Percentiles rank a stretch among this genome's conserved stretches.
phyloP scores from a whole-genome alignment of 2,113 vertebrate genomes.

The Dasyornis broadbenti region DNA sequence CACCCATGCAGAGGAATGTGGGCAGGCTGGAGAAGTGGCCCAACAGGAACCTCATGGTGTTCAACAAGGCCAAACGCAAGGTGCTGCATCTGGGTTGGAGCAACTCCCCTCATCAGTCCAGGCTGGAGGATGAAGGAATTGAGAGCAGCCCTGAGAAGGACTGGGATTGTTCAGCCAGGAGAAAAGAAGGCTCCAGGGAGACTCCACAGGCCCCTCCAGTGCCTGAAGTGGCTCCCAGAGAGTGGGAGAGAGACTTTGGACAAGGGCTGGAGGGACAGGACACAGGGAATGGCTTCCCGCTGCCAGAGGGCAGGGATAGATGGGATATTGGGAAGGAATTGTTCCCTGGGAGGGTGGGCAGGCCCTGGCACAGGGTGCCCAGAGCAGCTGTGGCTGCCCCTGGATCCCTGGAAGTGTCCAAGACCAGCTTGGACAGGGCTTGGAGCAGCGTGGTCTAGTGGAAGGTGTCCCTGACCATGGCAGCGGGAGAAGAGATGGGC shows the following conservation, averaged over 20 bases:
- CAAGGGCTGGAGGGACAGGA: neutral
- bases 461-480: fast-evolving
- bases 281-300: neutral
- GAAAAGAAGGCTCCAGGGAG: neutral
- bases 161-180: neutral
- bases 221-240: neutral
- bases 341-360: neutral
- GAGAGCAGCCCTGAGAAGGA: neutral
- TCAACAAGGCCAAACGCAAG: neutral
- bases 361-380: neutral
- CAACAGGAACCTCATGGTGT: neutral
- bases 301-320: neutral
- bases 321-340: neutral
- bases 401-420: neutral
- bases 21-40: neutral
- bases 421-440: neutral
- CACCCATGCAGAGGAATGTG: neutral
- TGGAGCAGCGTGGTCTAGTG: neutral
- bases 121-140: neutral
- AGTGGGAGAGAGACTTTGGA: neutral
- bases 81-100: neutral
- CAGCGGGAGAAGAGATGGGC: neutral
- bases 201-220: fast-evolving
- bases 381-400: neutral
- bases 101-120: neutral